Evolutionary conservation across 2,113 vertebrate species (phyloP).

Genomic region (Aptenodytes forsteri): DNA sequence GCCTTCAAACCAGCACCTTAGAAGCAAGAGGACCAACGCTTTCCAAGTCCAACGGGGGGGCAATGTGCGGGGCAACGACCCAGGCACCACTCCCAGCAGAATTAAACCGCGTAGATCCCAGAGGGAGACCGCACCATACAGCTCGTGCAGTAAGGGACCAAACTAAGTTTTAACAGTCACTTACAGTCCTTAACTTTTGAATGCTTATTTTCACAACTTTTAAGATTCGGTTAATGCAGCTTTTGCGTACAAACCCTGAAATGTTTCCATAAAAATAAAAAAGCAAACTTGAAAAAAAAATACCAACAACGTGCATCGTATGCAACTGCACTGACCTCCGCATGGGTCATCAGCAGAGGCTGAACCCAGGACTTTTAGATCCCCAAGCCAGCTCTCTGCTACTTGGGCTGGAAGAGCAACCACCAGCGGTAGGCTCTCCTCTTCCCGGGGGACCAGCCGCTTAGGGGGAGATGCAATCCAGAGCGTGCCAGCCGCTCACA

Average conservation of each 20-base stretch:
- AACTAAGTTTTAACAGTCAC: background rate
- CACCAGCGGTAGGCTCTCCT: background rate
- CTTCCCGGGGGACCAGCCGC: background rate
- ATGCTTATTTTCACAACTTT: background rate
- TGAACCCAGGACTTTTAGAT: background rate
- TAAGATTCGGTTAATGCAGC: background rate
- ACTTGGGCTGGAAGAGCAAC: background rate
- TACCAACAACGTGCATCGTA: rapidly evolving
- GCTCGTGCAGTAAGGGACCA: background rate
- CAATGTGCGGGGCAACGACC: rapidly evolving
- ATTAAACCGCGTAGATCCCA: background rate
- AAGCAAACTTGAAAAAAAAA: background rate
- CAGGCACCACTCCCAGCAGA: background rate
- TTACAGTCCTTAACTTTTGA: background rate
- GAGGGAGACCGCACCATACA: background rate
- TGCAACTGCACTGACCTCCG: background rate
- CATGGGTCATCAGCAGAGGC: background rate
- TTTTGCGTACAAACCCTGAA: background rate
- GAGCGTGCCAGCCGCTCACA: background rate
- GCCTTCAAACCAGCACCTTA: background rate
- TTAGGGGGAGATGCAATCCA: background rate
- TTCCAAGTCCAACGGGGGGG: background rate
- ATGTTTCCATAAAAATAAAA: background rate
- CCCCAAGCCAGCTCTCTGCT: background rate
- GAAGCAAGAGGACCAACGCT: rapidly evolving